Conservation (phyloP, 2,113 vertebrate genomes). For the Panthera uncia region DNA sequence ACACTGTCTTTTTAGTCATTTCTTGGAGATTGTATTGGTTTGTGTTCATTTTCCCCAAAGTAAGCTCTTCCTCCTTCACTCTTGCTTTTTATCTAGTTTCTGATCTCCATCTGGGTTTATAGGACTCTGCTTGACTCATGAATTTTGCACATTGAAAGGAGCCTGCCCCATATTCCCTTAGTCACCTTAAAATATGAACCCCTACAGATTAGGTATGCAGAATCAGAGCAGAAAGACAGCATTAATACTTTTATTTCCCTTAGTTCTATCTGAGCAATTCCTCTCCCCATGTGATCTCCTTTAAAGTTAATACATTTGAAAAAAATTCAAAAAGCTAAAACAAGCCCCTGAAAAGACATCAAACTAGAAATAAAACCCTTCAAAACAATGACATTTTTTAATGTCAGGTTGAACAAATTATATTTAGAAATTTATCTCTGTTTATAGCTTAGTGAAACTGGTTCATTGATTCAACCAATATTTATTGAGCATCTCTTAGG, state of each 20-base stretch:
- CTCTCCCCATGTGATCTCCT: background rate
- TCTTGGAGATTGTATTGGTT: slow-evolving; percentile 27
- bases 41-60: slow-evolving; percentile 34
- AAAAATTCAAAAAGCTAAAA: slow-evolving; percentile 4
- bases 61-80: background rate
- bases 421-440: slow-evolving; percentile 34
- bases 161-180: background rate
- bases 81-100: slow-evolving; percentile 43
- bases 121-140: background rate
- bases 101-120: background rate
- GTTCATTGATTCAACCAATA: slow-evolving; percentile 40
- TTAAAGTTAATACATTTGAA: slow-evolving; percentile 27
- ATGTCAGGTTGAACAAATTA: background rate
- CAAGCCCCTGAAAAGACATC: background rate
- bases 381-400: slow-evolving; percentile 51
- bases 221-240: slow-evolving; percentile 14
- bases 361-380: slow-evolving; percentile 46
- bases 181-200: slow-evolving; percentile 25
- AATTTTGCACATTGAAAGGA: slow-evolving; percentile 7
- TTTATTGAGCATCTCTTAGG: slow-evolving; percentile 35
- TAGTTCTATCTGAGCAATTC: slow-evolving; percentile 25
- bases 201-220: background rate
- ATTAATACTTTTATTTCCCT: slow-evolving; percentile 38
- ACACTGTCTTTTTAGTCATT: background rate
- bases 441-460: slow-evolving; percentile 43